Evolutionary conservation across 1,140 invertebrate genomes (phyloP).

Genomic region (Spodoptera frugiperda): DNA sequence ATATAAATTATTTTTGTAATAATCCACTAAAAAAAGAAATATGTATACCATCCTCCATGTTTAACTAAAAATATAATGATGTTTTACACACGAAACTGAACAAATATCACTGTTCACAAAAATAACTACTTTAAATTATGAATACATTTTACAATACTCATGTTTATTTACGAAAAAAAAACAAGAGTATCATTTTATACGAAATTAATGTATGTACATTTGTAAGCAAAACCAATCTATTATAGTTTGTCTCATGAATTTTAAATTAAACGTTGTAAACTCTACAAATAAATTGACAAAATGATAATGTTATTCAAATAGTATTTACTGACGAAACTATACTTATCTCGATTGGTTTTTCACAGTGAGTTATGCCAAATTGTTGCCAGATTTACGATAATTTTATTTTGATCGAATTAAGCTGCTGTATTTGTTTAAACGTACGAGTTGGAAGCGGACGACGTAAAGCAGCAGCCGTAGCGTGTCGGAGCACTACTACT

Average conservation of each 20-base stretch:
- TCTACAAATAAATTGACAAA: slow-evolving; percentile 31
- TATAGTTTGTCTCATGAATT: slow-evolving; percentile 34
- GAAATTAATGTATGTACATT: neutral
- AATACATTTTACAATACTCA: neutral
- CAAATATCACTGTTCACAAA: no score
- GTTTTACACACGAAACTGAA: no score
- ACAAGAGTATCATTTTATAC: neutral
- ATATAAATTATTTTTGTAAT: no score
- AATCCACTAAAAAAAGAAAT: no score
- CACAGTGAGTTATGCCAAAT: neutral
- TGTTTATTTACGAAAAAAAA: neutral
- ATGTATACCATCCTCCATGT: no score
- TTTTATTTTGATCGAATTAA: neutral
- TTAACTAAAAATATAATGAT: no score
- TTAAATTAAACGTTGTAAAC: slow-evolving; percentile 2
- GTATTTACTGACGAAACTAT: slow-evolving; percentile 26
- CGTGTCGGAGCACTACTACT: no score
- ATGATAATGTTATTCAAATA: slow-evolving; percentile 10
- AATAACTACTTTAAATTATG: no score
- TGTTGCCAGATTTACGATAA: neutral
- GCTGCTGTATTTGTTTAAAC: no score
- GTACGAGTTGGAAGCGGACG: no score
- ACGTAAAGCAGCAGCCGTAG: no score
- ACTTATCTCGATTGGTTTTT: slow-evolving; percentile 19
- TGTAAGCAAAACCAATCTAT: slow-evolving; percentile 8